Evolutionary conservation across 30 jellyfish, hydroid and myxozoan genomes (phyloP), one percentile per base, ranked within the genome.

Genomic region (Turritopsis dohrnii): DNA sequence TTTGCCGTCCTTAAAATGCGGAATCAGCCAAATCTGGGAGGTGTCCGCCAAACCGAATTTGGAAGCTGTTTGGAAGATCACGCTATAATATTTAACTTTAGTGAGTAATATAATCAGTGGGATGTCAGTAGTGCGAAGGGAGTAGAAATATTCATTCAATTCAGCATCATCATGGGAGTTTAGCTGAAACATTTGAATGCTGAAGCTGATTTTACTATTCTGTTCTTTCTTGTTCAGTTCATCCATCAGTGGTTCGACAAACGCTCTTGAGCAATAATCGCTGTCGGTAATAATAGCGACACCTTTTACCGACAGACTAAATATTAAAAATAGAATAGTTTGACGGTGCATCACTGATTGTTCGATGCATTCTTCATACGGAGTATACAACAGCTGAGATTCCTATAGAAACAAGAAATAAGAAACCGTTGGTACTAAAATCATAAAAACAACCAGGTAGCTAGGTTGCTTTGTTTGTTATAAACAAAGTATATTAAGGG

Each of bases 271-370:
- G 22, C 77, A 69, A 69, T n/a, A 69, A 21, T 27, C 30, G 77
- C 30, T n/a, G 77, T 69, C 77, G 28, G 77, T n/a, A 19, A 69
- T 27, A 23, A 69, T 27, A 7, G 77, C 77, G 30, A 69, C 77
- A n/a, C 77, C 77, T 7, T 69, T 69, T 69, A 69, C 77, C 22
- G 77, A 69, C 22, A 69, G 77, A 27, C 77, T 69, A 21, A 7
- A 69, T 69, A 69, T 69, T 8, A 69, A 21, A 23, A 27, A 69
- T n/a, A 69, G 9, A 8, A 69, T 27, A 19, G 77, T 8, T 69
- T 69, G 77, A 19, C 77, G 77, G 30, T 69, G 77, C 30, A 69
- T 69, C 17, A 19, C 28, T 23, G 77, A n/a, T 69, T 69, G 77
- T 69, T 69, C 77, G 17, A 69, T 21, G 19, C 77, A 69, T 69